These are phyloP conservation scores for Indicator indicator DNA, from an alignment of 2,113 vertebrate genomes.

Conservation along the genomic window DNA sequence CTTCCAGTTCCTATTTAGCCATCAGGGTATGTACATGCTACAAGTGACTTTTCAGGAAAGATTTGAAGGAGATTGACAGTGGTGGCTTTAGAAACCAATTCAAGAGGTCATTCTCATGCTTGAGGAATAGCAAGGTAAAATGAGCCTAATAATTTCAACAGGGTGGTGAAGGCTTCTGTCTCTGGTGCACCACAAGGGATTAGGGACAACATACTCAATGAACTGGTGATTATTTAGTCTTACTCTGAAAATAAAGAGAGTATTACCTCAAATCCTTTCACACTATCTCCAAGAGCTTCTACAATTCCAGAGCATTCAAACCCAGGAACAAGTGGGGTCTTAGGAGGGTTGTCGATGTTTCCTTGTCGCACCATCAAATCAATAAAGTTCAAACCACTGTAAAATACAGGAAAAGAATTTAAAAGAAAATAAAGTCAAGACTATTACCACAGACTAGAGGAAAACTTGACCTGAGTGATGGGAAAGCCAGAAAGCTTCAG, in stretches of 20 bases:
- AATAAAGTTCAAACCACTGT: slow-evolving; percentile 96
- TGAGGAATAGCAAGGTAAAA: slow-evolving; percentile 17
- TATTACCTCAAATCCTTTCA: slow-evolving; percentile 92
- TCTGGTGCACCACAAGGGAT: neutral
- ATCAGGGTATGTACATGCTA: neutral
- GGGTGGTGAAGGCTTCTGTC: neutral
- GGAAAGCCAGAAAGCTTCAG: neutral
- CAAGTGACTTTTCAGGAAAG: neutral
- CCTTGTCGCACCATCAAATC: slow-evolving; percentile 98
- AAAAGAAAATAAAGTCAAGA: neutral
- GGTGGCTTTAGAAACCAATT: neutral
- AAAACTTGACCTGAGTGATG: neutral
- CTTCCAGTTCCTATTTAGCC: neutral
- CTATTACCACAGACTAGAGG: neutral
- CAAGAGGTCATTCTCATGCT: neutral
- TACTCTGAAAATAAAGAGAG: neutral
- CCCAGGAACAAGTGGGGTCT: slow-evolving; percentile 92
- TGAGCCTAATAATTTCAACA: neutral
- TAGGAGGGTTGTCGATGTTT: slow-evolving; percentile 95
- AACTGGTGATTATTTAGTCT: neutral
- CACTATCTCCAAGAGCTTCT: slow-evolving; percentile 90
- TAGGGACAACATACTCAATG: neutral
- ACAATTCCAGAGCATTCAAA: slow-evolving; percentile 98
- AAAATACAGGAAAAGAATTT: neutral
- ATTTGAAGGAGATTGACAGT: neutral